Percentiles rank a stretch among this genome's conserved stretches.
Evolutionary conservation across 37 sponge, comb jelly and placozoan genomes (phyloP).

Genomic region (Crambe crambe): DNA sequence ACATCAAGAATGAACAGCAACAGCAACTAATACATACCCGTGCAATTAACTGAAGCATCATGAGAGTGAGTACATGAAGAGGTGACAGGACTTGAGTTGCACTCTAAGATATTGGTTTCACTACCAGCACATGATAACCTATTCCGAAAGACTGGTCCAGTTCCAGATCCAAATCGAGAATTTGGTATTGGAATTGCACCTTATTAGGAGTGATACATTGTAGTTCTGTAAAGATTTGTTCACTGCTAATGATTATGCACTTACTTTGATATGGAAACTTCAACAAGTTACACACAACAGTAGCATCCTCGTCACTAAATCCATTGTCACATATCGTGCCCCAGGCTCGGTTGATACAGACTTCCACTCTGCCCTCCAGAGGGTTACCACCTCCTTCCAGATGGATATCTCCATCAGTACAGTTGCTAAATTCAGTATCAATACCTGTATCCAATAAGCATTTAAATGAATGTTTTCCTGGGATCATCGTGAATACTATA

Average conservation of each 20-base stretch:
- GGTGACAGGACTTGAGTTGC: neutral
- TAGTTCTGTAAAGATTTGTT: neutral
- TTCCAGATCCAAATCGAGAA: constrained; percentile 26
- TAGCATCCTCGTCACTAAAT: constrained; percentile 33
- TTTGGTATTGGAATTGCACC: neutral
- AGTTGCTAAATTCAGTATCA: neutral
- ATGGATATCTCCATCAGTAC: constrained; percentile 34
- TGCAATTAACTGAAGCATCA: neutral
- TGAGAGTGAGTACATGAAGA: neutral
- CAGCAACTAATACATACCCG: neutral
- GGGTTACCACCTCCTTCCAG: constrained; percentile 17
- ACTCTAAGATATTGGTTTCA: neutral
- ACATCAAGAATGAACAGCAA: neutral
- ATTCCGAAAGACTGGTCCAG: constrained; percentile 25
- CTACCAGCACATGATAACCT: constrained; percentile 21
- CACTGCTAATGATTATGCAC: neutral
- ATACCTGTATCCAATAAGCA: neutral
- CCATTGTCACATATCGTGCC: constrained; percentile 50
- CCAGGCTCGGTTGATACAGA: constrained; percentile 38
- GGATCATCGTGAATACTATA: no score
- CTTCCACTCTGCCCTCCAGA: constrained; percentile 37
- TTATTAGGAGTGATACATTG: neutral
- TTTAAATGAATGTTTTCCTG: neutral
- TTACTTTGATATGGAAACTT: neutral
- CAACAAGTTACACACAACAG: constrained; percentile 39